A percentile compares a stretch with the other conserved stretches of the same genome.
Conservation (phyloP, 1,140 invertebrate species). For the Maconellicoccus hirsutus region DNA sequence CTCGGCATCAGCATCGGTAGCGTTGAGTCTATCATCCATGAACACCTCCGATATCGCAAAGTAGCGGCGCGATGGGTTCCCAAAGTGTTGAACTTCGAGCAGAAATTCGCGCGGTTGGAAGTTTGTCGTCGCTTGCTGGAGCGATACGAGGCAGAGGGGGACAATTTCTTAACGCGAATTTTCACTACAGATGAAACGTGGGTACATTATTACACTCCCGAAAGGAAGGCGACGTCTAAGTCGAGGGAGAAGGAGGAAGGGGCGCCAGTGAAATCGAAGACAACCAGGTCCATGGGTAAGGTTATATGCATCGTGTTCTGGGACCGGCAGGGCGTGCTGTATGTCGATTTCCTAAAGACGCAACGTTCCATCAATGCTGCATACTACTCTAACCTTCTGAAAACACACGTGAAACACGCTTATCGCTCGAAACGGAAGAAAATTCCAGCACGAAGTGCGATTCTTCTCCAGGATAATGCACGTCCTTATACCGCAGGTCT, state of each 20-base stretch:
- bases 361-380: conserved; percentile 25
- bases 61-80: conserved; percentile 21
- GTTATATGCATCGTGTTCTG: conserved; percentile 32
- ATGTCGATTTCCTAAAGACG: conserved; percentile 27
- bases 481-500: conserved; percentile 29
- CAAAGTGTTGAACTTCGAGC: conserved; percentile 7
- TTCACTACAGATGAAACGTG: conserved; percentile 36
- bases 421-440: conserved; percentile 18
- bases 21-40: conserved; percentile 21
- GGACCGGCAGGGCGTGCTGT: conserved; percentile 30
- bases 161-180: conserved; percentile 32
- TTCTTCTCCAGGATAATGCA: conserved; percentile 30
- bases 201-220: conserved; percentile 35
- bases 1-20: conserved; percentile 21
- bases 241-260: conserved; percentile 29
- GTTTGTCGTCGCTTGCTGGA: background rate
- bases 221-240: conserved; percentile 34
- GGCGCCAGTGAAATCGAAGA: conserved; percentile 29
- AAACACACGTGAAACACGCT: background rate
- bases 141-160: conserved; percentile 19
- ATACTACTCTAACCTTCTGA: conserved; percentile 20
- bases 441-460: conserved; percentile 20
- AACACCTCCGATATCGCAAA: conserved; percentile 23
- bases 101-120: conserved; percentile 15
- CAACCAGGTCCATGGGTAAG: conserved; percentile 29